Evolutionary conservation across 1,140 invertebrate genomes (phyloP), one percentile per base, ranked within the genome.

Genomic region (Triops longicaudatus): DNA sequence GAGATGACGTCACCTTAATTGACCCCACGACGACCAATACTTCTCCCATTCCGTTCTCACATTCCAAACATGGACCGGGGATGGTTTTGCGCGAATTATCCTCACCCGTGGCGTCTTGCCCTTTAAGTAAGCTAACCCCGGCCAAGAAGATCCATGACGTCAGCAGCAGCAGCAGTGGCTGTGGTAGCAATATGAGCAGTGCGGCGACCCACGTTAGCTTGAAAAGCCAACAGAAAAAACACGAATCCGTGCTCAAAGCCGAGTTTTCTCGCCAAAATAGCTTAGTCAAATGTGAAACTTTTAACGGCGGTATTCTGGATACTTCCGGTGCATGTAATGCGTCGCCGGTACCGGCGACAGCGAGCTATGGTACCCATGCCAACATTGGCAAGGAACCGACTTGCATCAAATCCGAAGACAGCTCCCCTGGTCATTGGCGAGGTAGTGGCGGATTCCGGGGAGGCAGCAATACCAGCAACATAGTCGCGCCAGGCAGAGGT

Each of bases 381-480:
- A 63, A 63, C 22, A 63, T 63, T 63, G 50, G 50, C 50, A 63
- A 63, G 50, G 50, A 63, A 0, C 14, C 0, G 50, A 63, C 50
- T 17, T 63, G 50, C 50, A 22, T 22, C 50, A 63, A 63, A 63
- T 63, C 50, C 10, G 50, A 63, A 17, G 50, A 63, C 50, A 63
- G 50, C 14, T 63, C 50, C 17, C 50, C 50, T 22, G 50, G 50
- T 2, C 50, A 63, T 63, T 63, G 50, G 50, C 50, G 50, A 63
- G 50, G 50, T 10, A 63, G 50, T 63, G 50, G 50, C 9, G 50
- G 50, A 17, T 63, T 63, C n/a, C 50, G 50, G 50, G 50, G 11
- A 6, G 50, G 50, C 17, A 63, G 14, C 22, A 75, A 41, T 10
- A 75, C 42, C 14, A 75, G 74, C 74, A 75, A 75, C 27, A 50